These are phyloP conservation scores for Lordiphosa collinella DNA, from an alignment of 1,140 invertebrate genomes.

Conservation along the genomic window DNA sequence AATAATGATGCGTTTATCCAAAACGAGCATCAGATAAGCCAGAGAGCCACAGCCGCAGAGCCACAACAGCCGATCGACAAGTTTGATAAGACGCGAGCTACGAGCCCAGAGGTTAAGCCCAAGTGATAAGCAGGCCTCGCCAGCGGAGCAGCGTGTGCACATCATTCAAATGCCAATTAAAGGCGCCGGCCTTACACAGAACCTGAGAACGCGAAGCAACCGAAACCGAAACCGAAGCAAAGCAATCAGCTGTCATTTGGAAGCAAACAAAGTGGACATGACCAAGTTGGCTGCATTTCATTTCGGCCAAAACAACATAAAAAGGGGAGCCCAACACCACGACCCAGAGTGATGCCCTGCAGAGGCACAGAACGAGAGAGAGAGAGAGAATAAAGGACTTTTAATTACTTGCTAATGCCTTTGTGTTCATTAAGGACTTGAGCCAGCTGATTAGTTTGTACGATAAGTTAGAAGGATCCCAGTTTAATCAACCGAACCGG, in stretches of 20 bases:
- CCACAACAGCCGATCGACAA: slow-evolving; percentile 65
- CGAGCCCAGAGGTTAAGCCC: neutral
- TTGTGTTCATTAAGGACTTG: no score
- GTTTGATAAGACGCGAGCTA: slow-evolving; percentile 60
- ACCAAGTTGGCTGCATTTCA: slow-evolving; percentile 25
- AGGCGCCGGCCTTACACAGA: slow-evolving; percentile 70
- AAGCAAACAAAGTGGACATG: slow-evolving; percentile 77
- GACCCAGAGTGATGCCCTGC: slow-evolving; percentile 47
- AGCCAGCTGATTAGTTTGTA: no score
- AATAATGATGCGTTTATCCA: slow-evolving; percentile 78
- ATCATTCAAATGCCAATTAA: slow-evolving; percentile 78
- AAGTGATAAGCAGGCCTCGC: slow-evolving; percentile 17
- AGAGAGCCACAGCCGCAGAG: slow-evolving; percentile 16
- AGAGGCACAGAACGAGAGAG: slow-evolving; percentile 6
- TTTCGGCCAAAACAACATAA: slow-evolving; percentile 5
- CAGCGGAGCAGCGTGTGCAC: slow-evolving; percentile 52
- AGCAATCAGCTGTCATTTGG: slow-evolving; percentile 76
- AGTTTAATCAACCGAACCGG: no score
- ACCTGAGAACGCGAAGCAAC: slow-evolving; percentile 50
- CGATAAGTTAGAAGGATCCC: no score
- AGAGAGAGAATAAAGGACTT: neutral
- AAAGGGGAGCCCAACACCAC: slow-evolving; percentile 44
- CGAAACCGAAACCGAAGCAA: slow-evolving; percentile 29
- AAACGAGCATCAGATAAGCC: slow-evolving; percentile 76
- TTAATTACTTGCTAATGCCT: neutral